phyloP scores from a whole-genome alignment of 2,888 invertebrate genomes.

The Cantharis rustica region DNA sequence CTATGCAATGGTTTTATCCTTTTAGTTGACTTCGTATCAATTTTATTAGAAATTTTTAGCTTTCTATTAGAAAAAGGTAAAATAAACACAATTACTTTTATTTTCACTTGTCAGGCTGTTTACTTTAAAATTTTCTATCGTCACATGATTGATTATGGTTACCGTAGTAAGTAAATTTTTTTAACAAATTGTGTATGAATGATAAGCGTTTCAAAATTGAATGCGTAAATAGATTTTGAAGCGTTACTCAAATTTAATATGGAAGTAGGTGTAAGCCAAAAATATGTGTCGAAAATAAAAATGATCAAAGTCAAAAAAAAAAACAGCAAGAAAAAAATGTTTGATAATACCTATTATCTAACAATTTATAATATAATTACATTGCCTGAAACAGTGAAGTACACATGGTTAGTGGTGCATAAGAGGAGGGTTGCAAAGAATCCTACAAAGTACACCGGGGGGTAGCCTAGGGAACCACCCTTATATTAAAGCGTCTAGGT shows the following conservation, averaged over 20 bases:
- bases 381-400: slow-evolving; percentile 14
- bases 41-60: neutral
- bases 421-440: slow-evolving; percentile 14
- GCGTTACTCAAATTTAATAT: neutral
- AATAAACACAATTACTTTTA: neutral
- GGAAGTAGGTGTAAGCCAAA: neutral
- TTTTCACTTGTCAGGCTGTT: neutral
- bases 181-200: neutral
- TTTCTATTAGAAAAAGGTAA: neutral
- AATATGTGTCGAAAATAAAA: neutral
- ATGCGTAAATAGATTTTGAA: neutral
- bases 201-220: neutral
- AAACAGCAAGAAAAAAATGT: too few species aligned
- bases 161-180: neutral
- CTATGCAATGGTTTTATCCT: neutral
- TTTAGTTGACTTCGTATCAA: neutral
- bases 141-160: neutral
- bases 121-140: neutral
- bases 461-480: slow-evolving; percentile 19
- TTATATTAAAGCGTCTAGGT: slow-evolving; percentile 8
- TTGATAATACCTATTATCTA: neutral
- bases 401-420: slow-evolving; percentile 15
- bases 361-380: slow-evolving; percentile 9
- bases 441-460: slow-evolving; percentile 12
- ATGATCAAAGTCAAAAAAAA: neutral